These are phyloP conservation scores for Zaprionus obscuricornis DNA, from an alignment of 2,888 invertebrate species.

Conservation along the genomic window DNA sequence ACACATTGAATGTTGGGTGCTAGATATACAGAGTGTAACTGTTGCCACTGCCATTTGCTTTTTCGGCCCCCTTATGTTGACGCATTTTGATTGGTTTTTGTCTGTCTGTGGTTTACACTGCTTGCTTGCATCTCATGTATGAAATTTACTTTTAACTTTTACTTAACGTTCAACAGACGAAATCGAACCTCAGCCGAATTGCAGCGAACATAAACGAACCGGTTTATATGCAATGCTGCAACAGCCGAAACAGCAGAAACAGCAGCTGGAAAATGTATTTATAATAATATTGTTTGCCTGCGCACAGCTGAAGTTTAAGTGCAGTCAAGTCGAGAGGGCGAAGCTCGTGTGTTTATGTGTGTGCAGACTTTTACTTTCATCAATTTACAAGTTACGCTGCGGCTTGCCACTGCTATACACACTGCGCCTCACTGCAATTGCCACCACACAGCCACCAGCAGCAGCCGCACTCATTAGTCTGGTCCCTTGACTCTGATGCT, in stretches of 20 bases:
- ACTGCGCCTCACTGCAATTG: background rate
- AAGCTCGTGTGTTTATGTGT: constrained; percentile 3
- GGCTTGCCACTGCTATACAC: background rate
- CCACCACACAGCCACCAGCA: too few relatives aligned
- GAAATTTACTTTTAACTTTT: constrained; percentile 62
- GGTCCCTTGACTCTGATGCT: constrained; percentile 12
- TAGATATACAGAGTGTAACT: too few relatives aligned
- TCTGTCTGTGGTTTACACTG: constrained; percentile 17
- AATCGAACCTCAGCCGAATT: too few relatives aligned
- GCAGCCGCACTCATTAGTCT: constrained; percentile 37
- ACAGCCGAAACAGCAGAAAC: too few relatives aligned
- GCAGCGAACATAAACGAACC: too few relatives aligned
- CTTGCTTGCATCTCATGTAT: constrained; percentile 52
- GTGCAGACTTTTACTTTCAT: constrained; percentile 46
- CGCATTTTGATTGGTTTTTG: constrained; percentile 28
- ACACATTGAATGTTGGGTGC: too few relatives aligned
- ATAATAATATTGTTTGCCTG: constrained; percentile 54
- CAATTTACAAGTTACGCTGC: constrained; percentile 8
- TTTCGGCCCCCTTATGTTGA: constrained; percentile 21
- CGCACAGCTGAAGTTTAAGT: constrained; percentile 50
- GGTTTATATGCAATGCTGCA: too few relatives aligned
- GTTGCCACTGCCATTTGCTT: constrained; percentile 1
- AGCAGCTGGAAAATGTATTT: constrained; percentile 66
- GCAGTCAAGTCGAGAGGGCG: constrained; percentile 38
- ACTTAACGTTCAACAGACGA: constrained; percentile 17